phyloP scores from a whole-genome alignment of 2,888 invertebrate genomes.

The Troglohyphantes excavatus region DNA sequence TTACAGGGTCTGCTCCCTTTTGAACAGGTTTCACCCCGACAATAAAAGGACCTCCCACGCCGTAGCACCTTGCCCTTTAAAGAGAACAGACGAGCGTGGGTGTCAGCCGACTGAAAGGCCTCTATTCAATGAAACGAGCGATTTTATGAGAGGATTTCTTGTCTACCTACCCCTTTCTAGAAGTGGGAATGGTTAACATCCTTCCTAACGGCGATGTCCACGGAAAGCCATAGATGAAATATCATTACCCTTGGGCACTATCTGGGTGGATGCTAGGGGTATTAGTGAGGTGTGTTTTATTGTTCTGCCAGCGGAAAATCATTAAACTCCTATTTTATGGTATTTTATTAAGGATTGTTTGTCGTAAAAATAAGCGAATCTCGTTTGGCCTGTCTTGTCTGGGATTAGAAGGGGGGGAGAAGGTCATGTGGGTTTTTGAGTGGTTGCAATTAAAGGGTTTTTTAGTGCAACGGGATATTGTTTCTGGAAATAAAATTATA shows the following conservation, averaged over 20 bases:
- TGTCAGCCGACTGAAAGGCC: neutral
- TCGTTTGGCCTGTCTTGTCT: conserved; percentile 19
- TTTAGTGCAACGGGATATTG: too few relatives aligned
- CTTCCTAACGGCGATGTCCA: neutral
- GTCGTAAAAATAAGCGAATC: conserved; percentile 43
- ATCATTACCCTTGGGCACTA: too few relatives aligned
- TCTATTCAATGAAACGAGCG: neutral
- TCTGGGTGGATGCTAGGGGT: too few relatives aligned
- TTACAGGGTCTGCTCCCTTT: neutral
- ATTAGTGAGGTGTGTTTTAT: conserved; percentile 12
- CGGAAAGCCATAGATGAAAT: too few relatives aligned
- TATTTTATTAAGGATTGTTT: conserved; percentile 7
- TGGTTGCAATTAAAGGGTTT: too few relatives aligned
- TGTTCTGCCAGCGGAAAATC: conserved; percentile 13
- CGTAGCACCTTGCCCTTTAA: neutral
- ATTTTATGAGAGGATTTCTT: neutral
- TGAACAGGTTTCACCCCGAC: neutral
- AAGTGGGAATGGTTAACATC: neutral
- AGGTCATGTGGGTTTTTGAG: too few relatives aligned
- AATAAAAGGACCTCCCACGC: neutral
- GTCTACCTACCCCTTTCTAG: too few relatives aligned
- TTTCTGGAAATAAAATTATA: too few relatives aligned
- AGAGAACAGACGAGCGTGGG: neutral
- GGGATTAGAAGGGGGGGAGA: too few relatives aligned
- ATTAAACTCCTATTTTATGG: neutral